Evolutionary conservation across 2,113 vertebrate species (phyloP).

Genomic region (Taurulus bubalis): DNA sequence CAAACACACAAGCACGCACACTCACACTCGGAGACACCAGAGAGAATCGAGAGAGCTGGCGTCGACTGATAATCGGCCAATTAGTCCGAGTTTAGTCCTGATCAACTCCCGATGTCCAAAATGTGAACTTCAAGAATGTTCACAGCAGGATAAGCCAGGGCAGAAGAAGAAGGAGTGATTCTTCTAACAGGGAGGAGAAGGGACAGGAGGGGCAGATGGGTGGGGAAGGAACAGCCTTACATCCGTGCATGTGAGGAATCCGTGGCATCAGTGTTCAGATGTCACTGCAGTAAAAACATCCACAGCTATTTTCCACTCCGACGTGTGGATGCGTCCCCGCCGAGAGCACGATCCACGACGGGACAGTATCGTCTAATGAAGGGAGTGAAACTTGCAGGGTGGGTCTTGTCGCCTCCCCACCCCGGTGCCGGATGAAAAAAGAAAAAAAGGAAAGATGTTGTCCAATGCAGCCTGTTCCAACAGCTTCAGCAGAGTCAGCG

Average conservation of each 20-base stretch:
- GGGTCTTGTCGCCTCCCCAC: conserved; percentile 57
- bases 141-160: conserved; percentile 38
- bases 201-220: conserved; percentile 39
- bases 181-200: conserved; percentile 25
- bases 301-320: conserved; percentile 20
- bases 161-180: conserved; percentile 28
- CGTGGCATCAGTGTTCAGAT: conserved; percentile 51
- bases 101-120: conserved; percentile 40
- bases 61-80: conserved; percentile 35
- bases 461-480: conserved; percentile 27
- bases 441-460: conserved; percentile 23
- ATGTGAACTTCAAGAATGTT: conserved; percentile 46
- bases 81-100: conserved; percentile 63
- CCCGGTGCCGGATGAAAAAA: conserved; percentile 3
- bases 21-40: conserved; percentile 54
- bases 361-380: conserved; percentile 30
- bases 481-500: conserved; percentile 64
- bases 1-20: conserved; percentile 58
- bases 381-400: conserved; percentile 67
- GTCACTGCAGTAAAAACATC: conserved; percentile 51
- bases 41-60: conserved; percentile 47
- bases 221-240: conserved; percentile 50
- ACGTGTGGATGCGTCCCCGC: conserved; percentile 15
- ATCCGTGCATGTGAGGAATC: conserved; percentile 52
- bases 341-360: conserved; percentile 28